Evolutionary conservation across 2,888 invertebrate species (phyloP).

Genomic region (Nemoura dubitans): DNA sequence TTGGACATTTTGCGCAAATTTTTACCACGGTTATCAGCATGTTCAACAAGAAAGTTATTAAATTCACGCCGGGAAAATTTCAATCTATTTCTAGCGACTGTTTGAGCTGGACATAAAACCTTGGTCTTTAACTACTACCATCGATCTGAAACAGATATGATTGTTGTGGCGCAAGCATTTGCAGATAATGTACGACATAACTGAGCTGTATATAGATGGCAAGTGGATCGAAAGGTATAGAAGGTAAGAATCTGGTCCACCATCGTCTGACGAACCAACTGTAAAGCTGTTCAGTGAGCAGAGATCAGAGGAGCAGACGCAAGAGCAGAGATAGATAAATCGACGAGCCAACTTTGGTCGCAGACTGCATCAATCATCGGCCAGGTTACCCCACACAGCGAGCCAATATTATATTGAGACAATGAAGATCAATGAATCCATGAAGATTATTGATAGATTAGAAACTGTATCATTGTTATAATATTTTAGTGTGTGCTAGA

Average conservation of each 20-base stretch:
- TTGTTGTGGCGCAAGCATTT: neutral
- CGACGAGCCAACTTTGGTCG: conserved; percentile 35
- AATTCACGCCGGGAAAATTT: neutral
- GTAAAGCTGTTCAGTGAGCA: neutral
- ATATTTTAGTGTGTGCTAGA: neutral
- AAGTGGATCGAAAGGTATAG: neutral
- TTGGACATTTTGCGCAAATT: neutral
- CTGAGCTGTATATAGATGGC: neutral
- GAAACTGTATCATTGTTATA: conserved; percentile 13
- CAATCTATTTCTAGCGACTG: neutral
- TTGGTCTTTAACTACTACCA: neutral
- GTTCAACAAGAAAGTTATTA: neutral
- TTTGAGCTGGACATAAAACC: neutral
- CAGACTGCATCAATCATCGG: conserved; percentile 44
- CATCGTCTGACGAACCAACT: neutral
- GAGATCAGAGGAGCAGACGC: neutral
- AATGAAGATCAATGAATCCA: conserved; percentile 39
- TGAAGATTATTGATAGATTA: conserved; percentile 26
- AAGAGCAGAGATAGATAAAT: conserved; percentile 41
- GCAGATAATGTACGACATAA: neutral
- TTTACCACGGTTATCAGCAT: neutral
- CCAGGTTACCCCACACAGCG: conserved; percentile 36
- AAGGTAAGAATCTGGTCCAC: conserved; percentile 22
- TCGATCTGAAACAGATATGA: neutral
- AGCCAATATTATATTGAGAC: conserved; percentile 24